Base-by-base conservation (phyloP, 2,888 invertebrate species). In the Thymelicus lineola region DNA sequence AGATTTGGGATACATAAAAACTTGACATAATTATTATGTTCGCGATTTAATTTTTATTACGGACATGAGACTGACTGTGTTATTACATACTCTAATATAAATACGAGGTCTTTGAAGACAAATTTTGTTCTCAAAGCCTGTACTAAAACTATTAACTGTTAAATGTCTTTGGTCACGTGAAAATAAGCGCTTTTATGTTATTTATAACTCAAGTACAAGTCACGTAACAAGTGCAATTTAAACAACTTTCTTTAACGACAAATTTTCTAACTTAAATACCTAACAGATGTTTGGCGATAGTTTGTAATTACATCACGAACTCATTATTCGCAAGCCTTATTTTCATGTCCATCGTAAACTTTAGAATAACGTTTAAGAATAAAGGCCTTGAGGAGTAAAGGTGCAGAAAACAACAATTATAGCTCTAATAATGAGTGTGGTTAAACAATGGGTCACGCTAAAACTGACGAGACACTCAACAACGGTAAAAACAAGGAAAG, bases 361-460 rank as follows among this genome's bases (percentile, higher is more conserved):
- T 57, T 57, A 7, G 7, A 57, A 35, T 35, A 36, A 14, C 28
- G 35, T 50, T 63, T 53, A 50, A 63, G 36, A 50, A 63, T 63
- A 63, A 50, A 61, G 53, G 17, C 67, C 67, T 61, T 67, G 67
- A 38, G n/a, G 14, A 55, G 28, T 55, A 15, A 35, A 57, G 35
- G 50, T 66, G 7, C 66, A 66, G 1, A 59, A 66, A 66, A 59
- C 48, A 50, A 66, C 50, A 66, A 57, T 66, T 66, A 50, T 36
- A 48, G 17, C 38, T 66, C 38, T 35, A n/a, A 60, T 59, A 59
- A 59, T 66, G 38, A 20, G 17, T 66, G 60, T 15, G 66, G 66
- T 60, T 42, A 66, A 66, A 66, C 66, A 66, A 66, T 66, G 66
- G 58, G 50, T 50, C 59, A 20, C n/a, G 61, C 10, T 35, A 61